phyloP scores from a whole-genome alignment of 1,140 invertebrate species.

The Pomacea maculata region DNA sequence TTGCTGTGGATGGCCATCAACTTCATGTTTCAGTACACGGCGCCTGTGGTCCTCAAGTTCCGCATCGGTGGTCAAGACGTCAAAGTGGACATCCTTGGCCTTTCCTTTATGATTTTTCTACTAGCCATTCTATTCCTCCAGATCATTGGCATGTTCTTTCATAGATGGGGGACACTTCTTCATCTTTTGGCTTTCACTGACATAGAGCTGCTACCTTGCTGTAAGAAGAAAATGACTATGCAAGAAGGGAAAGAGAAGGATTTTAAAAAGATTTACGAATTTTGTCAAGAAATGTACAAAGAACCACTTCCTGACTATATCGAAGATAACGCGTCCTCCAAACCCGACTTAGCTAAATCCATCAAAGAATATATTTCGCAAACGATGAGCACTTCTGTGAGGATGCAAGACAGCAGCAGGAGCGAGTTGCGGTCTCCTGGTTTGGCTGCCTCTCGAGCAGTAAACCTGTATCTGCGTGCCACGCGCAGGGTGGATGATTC shows the following conservation, averaged over 20 bases:
- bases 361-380: neutral
- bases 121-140: conserved; percentile 83
- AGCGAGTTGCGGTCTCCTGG: neutral
- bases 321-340: conserved; percentile 4
- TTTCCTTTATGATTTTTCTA: conserved; percentile 62
- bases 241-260: neutral
- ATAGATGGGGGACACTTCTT: conserved; percentile 90
- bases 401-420: too few species aligned
- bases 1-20: conserved; percentile 61
- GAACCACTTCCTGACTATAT: conserved; percentile 37
- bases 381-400: too few species aligned
- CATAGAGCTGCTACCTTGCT: conserved; percentile 33
- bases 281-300: conserved; percentile 24
- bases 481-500: neutral
- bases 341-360: neutral
- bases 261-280: conserved; percentile 20
- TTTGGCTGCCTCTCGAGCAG: neutral
- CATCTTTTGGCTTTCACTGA: conserved; percentile 97
- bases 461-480: conserved; percentile 8
- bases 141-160: conserved; percentile 64
- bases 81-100: conserved; percentile 42
- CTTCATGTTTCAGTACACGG: conserved; percentile 58
- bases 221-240: conserved; percentile 1
- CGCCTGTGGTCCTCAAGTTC: conserved; percentile 29
- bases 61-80: conserved; percentile 14